These are phyloP conservation scores for Dimorphilus gyrociliatus DNA, from an alignment of 2,888 invertebrate genomes.

Conservation along the genomic window DNA sequence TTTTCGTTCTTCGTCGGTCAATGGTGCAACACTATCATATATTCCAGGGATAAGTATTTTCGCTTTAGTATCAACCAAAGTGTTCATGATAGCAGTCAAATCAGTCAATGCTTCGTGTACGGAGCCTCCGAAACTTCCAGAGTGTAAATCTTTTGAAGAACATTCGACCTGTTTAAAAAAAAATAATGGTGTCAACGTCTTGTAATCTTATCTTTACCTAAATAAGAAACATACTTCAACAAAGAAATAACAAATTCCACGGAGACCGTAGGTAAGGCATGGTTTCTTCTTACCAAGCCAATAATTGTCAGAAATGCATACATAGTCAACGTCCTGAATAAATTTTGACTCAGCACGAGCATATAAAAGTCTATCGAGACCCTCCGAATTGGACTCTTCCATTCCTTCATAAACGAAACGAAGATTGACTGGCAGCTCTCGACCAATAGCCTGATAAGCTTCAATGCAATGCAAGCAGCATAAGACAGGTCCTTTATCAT, in stretches of 20 bases:
- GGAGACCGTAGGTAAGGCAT: conserved; percentile 85
- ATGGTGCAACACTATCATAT: conserved; percentile 61
- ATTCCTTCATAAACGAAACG: conserved; percentile 89
- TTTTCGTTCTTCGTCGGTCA: conserved; percentile 46
- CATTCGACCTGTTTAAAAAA: conserved; percentile 74
- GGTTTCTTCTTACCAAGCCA: conserved; percentile 95
- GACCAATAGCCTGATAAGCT: conserved; percentile 57
- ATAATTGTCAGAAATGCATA: conserved; percentile 96
- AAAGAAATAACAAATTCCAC: conserved; percentile 38
- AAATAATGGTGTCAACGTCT: too few relatives aligned
- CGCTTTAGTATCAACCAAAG: conserved; percentile 68
- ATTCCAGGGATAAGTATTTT: conserved; percentile 65
- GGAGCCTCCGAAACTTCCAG: conserved; percentile 84
- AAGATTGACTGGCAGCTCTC: conserved; percentile 46
- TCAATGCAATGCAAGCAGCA: conserved; percentile 89
- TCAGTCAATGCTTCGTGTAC: conserved; percentile 63
- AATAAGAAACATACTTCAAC: conserved; percentile 2
- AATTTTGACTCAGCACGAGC: conserved; percentile 37
- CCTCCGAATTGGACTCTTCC: conserved; percentile 93
- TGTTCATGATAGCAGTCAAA: conserved; percentile 64
- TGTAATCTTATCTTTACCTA: too few relatives aligned
- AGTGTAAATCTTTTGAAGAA: conserved; percentile 79
- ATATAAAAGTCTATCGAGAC: conserved; percentile 67
- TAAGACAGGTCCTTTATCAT: conserved; percentile 79
- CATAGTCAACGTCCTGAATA: conserved; percentile 57